Conservation (phyloP, 2,797 vertebrate genomes). For the Danio jaintianensis region DNA sequence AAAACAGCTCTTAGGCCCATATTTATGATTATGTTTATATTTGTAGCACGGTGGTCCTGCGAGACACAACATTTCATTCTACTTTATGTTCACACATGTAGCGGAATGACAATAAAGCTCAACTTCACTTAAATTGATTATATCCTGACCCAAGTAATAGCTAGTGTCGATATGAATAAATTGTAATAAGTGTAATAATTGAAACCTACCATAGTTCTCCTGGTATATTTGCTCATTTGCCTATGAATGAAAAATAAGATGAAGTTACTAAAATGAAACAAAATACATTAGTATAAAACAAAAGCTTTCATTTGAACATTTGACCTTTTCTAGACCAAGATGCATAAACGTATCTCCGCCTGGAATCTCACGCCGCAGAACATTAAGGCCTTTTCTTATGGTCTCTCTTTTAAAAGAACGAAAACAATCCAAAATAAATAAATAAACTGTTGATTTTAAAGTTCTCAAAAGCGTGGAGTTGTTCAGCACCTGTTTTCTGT, state of each 20-base stretch:
- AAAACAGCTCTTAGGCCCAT: too few relatives aligned
- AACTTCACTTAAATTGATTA: too few relatives aligned
- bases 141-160: too few relatives aligned
- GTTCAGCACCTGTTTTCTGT: slow-evolving; percentile 84
- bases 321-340: slow-evolving; percentile 85
- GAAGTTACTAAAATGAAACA: slow-evolving; percentile 40
- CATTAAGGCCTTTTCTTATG: slow-evolving; percentile 82
- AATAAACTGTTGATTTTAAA: background rate
- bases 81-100: too few relatives aligned
- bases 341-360: slow-evolving; percentile 88
- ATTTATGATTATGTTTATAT: too few relatives aligned
- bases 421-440: background rate
- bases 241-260: slow-evolving; percentile 70
- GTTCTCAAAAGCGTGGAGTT: background rate
- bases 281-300: background rate
- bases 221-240: slow-evolving; percentile 88
- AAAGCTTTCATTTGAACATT: background rate
- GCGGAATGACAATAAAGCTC: too few relatives aligned
- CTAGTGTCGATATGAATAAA: too few relatives aligned
- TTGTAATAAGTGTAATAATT: background rate
- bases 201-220: slow-evolving; percentile 79
- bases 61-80: too few relatives aligned
- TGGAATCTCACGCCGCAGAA: slow-evolving; percentile 80
- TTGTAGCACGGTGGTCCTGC: too few relatives aligned
- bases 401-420: slow-evolving; percentile 73